Evolutionary conservation across 1,140 invertebrate genomes (phyloP).

Genomic region (Aphidius gifuensis): DNA sequence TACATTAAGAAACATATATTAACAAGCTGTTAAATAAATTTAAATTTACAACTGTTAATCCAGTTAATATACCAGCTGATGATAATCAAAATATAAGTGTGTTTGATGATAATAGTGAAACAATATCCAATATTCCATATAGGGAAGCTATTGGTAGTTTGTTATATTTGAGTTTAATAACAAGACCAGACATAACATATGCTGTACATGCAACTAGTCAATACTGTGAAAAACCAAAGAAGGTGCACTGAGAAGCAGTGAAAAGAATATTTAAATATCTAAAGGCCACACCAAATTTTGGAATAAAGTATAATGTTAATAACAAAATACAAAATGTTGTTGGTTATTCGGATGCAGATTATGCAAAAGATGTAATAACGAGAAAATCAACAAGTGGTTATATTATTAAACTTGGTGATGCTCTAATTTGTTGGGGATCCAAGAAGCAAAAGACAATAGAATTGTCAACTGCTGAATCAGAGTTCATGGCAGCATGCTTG

Average conservation of each 20-base stretch:
- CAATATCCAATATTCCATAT: constrained; percentile 36
- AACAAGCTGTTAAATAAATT: constrained; percentile 22
- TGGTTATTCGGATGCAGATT: constrained; percentile 31
- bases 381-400: constrained; percentile 18
- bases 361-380: constrained; percentile 22
- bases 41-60: constrained; percentile 11
- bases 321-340: not conserved
- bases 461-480: constrained; percentile 45
- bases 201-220: constrained; percentile 33
- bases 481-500: constrained; percentile 48
- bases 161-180: constrained; percentile 34
- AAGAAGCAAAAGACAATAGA: constrained; percentile 22
- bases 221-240: constrained; percentile 27
- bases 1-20: constrained; percentile 33
- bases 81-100: constrained; percentile 14
- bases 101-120: constrained; percentile 35
- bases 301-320: not conserved
- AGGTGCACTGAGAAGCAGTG: constrained; percentile 33
- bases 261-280: constrained; percentile 39
- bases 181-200: constrained; percentile 41
- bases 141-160: constrained; percentile 35
- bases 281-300: constrained; percentile 31
- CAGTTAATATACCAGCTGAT: constrained; percentile 17
- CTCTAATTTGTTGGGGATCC: constrained; percentile 13
- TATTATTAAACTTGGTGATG: constrained; percentile 5